Evolutionary conservation across 2,888 invertebrate genomes (phyloP), one percentile per base, ranked within the genome.

Genomic region (Thera britannica): DNA sequence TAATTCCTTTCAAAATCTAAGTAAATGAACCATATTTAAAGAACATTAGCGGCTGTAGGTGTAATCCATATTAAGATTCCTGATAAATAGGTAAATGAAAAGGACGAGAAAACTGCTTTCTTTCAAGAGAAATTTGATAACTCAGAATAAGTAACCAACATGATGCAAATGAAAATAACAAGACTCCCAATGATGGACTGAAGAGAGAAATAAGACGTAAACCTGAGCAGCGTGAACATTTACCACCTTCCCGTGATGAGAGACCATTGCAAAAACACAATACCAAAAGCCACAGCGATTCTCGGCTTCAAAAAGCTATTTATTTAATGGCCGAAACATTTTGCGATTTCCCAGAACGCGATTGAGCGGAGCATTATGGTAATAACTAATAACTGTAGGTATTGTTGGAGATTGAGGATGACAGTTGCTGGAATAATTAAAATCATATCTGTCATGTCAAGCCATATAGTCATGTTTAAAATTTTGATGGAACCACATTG

Each of bases 301-400:
- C 72, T 73, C 69, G 72, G 75, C 70, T 77, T 77, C 78, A 79
- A 83, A 82, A 83, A 77, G 73, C 69, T 74, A 78, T 83, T 83
- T 74, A 80, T 82, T 78, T 83, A 83, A 85, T 79, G 80, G 80
- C 79, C 78, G 78, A 79, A 80, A 80, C 79, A 78, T 79, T 80
- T 84, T 77, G 72, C 70, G 69, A 76, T 77, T 83, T 86, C 78
- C 79, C 82, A 79, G 79, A 83, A 80, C 75, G 77, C 81, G 79
- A 72, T 74, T 76, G 80, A 88, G 86, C 85, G 86, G 83, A 88
- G 89, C 89, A 88, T 90, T 90, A 90, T 89, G 87, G 77, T 83
- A 87, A 90, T 87, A 69, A 62, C 63, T 83, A 87, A 90, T 87
- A 69, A 62, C 63, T 62, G 54, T 58, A 61, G 56, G 41, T 41